Base-by-base conservation (phyloP, 2,888 invertebrate species). In the Drymonia ruficornis region DNA sequence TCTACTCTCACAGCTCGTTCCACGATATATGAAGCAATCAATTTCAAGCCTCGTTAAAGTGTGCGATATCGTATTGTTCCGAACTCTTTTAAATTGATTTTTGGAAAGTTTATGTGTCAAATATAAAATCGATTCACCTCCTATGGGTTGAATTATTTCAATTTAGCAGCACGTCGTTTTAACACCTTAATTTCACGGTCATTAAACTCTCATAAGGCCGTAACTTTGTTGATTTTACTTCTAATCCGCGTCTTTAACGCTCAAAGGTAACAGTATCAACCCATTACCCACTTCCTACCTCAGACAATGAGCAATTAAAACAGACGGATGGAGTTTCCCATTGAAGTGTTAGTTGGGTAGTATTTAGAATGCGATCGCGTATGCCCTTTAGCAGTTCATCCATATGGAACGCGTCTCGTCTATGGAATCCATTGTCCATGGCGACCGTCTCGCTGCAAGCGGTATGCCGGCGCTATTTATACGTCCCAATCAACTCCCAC, bases 361-460 rank as follows among this genome's bases (percentile, higher is more conserved):
- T 70, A 72, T 81, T 80, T 76, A 69, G 75, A 77, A 76, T 72
- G 74, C 65, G 73, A 78, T 81, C 76, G 71, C 72, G 74, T 76
- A 72, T 86, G 81, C 84, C 84, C 89, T 89, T 87, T 87, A 81
- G 76, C 77, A 75, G 84, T 79, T 84, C 86, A 89, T 89, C 89
- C 90, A 90, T 90, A 91, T 89, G 89, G 87, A 90, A 86, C 88
- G 82, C 78, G 86, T 83, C 87, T 87, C 80, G 86, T 84, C 87
- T 86, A 81, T 80, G 86, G 88, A 87, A 87, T 89, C 88, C 86
- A 89, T 89, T 89, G 91, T 90, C 89, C 89, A 84, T 80, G 81
- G 70, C 74, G 78, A 68, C 65, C 75, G 69, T 74, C 59, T 55
- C 60, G 56, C 56, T 55, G 59, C 59, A 61, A 58, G 63, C 76